These are phyloP conservation scores for Lota lota DNA, from an alignment of 2,113 vertebrate genomes.

Conservation along the genomic window DNA sequence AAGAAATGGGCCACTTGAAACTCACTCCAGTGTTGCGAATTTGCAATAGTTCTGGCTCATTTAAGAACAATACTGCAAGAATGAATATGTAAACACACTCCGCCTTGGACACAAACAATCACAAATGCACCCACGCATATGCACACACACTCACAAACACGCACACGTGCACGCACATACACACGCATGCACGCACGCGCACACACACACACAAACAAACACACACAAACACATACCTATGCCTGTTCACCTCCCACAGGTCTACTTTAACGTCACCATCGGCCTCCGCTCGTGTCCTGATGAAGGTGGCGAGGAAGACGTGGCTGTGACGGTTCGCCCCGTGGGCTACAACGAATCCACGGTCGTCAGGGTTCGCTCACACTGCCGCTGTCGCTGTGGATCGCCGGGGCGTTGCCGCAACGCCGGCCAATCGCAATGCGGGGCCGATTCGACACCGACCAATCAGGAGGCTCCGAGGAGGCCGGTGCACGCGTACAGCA, in stretches of 20 bases:
- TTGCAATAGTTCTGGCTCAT: too few relatives aligned
- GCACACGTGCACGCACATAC: too few relatives aligned
- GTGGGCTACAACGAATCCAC: conserved; percentile 95
- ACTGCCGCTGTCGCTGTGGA: conserved; percentile 80
- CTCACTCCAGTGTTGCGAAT: too few relatives aligned
- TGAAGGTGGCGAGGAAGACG: conserved; percentile 68
- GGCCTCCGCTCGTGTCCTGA: conserved; percentile 78
- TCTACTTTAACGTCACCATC: conserved; percentile 88
- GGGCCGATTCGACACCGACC: conserved; percentile 31
- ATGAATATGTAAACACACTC: too few relatives aligned
- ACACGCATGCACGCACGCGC: neutral
- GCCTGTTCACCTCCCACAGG: conserved; percentile 61
- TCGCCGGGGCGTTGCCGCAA: conserved; percentile 70
- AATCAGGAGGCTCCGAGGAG: neutral
- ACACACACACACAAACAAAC: neutral
- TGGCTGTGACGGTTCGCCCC: conserved; percentile 77
- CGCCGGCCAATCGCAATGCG: conserved; percentile 50
- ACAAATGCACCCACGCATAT: neutral
- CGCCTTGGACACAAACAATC: too few relatives aligned
- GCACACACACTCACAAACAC: neutral
- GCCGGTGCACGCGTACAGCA: neutral
- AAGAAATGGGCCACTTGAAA: too few relatives aligned
- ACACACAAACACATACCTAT: neutral
- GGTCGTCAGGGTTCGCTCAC: conserved; percentile 74
- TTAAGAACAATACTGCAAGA: too few relatives aligned